These are phyloP conservation scores for Trigoniulus corallinus DNA, from an alignment of 1,140 invertebrate genomes.

Conservation along the genomic window DNA sequence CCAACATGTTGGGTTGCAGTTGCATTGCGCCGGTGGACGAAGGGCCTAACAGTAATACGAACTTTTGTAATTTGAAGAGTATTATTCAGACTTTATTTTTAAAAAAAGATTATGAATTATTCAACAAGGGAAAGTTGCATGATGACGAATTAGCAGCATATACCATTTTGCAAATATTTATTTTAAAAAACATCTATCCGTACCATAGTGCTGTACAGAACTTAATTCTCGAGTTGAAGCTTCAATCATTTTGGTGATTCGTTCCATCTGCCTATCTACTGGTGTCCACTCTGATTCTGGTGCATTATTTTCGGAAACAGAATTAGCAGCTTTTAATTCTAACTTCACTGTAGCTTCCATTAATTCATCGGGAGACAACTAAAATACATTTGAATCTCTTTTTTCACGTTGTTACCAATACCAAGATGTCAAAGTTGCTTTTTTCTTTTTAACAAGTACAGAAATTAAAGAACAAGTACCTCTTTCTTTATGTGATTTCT, in stretches of 20 bases:
- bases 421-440: too few relatives aligned
- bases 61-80: too few relatives aligned
- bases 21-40: too few relatives aligned
- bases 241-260: conserved; percentile 15
- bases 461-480: conserved; percentile 1
- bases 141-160: too few relatives aligned
- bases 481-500: conserved; percentile 13
- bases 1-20: too few relatives aligned
- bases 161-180: too few relatives aligned
- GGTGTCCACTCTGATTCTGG: neutral
- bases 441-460: neutral
- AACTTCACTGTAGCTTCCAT: conserved; percentile 10
- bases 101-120: too few relatives aligned
- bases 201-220: neutral
- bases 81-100: too few relatives aligned
- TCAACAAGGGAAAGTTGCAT: too few relatives aligned
- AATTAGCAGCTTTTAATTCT: neutral
- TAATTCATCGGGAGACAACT: conserved; percentile 14
- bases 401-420: too few relatives aligned
- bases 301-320: neutral
- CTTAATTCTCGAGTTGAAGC: conserved; percentile 12
- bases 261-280: conserved; percentile 12
- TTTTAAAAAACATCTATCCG: too few relatives aligned
- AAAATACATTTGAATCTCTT: neutral
- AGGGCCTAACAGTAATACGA: too few relatives aligned